Percentiles rank a stretch among this genome's conserved stretches.
phyloP scores from a whole-genome alignment of 2,113 vertebrate genomes.

The Siphamia tubifer region DNA sequence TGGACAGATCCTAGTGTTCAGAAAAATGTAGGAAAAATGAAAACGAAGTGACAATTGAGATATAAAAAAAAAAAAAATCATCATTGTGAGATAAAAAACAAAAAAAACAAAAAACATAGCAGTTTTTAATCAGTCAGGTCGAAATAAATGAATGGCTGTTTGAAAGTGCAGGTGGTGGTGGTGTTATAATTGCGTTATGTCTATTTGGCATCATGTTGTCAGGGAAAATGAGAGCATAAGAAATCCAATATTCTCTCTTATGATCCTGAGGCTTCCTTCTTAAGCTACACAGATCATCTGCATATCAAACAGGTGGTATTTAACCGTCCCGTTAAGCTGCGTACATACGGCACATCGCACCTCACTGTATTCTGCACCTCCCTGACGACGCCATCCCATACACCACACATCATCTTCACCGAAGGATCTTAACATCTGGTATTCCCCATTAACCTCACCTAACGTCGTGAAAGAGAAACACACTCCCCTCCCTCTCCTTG shows the following conservation, averaged over 20 bases:
- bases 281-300: neutral
- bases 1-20: no score
- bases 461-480: neutral
- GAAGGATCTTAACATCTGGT: constrained; percentile 42
- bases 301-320: constrained; percentile 1
- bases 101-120: no score
- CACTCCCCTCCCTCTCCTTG: constrained; percentile 26
- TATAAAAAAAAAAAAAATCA: no score
- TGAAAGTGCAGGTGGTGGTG: neutral
- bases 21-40: no score
- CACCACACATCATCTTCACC: constrained; percentile 23
- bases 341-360: neutral
- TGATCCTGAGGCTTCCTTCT: neutral
- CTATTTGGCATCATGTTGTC: neutral
- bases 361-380: neutral
- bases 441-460: constrained; percentile 40
- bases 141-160: neutral
- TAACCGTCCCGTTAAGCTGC: neutral
- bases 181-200: neutral
- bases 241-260: neutral
- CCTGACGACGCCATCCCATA: neutral
- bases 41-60: no score
- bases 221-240: neutral
- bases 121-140: no score
- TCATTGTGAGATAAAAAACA: no score